Evolutionary conservation across 2,888 invertebrate species (phyloP).

Genomic region (Amphipyra berbera): DNA sequence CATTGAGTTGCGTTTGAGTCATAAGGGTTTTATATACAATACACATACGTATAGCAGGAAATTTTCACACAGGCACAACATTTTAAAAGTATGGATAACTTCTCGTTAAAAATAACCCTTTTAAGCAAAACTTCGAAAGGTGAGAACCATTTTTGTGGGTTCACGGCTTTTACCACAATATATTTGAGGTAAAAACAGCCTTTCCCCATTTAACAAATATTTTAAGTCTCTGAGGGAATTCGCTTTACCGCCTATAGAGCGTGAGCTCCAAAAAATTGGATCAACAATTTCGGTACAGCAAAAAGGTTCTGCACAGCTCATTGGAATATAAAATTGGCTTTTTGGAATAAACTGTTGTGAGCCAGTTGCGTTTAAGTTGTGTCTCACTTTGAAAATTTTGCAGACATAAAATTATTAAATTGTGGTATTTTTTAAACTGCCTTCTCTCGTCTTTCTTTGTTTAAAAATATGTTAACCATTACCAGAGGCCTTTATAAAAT

Average conservation of each 20-base stretch:
- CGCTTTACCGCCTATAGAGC: constrained; percentile 49
- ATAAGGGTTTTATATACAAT: too few relatives aligned
- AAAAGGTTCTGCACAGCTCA: constrained; percentile 52
- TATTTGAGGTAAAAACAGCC: constrained; percentile 55
- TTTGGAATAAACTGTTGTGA: constrained; percentile 38
- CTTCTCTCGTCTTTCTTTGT: background rate
- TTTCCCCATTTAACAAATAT: constrained; percentile 67
- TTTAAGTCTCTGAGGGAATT: constrained; percentile 66
- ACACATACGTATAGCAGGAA: too few relatives aligned
- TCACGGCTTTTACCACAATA: constrained; percentile 45
- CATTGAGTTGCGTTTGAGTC: too few relatives aligned
- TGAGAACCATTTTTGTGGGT: constrained; percentile 39
- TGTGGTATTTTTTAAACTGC: constrained; percentile 28
- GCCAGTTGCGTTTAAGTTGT: constrained; percentile 20
- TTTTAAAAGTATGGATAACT: background rate
- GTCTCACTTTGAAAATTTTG: constrained; percentile 20
- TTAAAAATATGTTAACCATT: too few relatives aligned
- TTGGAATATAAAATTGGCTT: constrained; percentile 51
- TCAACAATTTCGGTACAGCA: constrained; percentile 55
- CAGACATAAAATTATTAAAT: constrained; percentile 35
- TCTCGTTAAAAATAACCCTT: constrained; percentile 35
- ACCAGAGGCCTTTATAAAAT: too few relatives aligned
- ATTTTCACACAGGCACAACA: background rate
- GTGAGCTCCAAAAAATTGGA: constrained; percentile 56
- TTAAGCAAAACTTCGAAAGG: constrained; percentile 27